phyloP scores from a whole-genome alignment of 2,113 vertebrate genomes.

The Suncus etruscus region DNA sequence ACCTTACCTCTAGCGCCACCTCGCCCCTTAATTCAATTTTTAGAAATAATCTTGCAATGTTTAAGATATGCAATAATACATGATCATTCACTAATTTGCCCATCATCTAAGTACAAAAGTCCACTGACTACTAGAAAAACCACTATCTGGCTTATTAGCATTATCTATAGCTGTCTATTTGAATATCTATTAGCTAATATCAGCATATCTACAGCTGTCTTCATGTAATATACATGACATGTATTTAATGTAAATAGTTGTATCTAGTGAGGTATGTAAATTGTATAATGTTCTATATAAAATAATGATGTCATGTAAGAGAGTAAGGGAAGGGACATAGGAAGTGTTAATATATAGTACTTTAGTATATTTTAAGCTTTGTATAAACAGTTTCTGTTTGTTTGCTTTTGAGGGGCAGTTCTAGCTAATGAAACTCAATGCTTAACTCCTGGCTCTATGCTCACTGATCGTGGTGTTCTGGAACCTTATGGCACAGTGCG shows the following conservation, averaged over 20 bases:
- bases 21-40: background rate
- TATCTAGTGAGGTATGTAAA: background rate
- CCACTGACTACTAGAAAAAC: background rate
- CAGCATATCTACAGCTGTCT: background rate
- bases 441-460: no score
- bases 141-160: background rate
- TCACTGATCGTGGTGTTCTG: no score
- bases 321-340: background rate
- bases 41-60: background rate
- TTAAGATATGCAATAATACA: conserved; percentile 7
- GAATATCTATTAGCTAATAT: background rate
- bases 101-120: background rate
- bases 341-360: background rate
- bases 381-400: background rate
- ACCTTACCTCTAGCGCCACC: no score
- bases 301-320: background rate
- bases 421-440: no score
- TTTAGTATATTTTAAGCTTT: conserved; percentile 20
- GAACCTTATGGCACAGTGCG: no score
- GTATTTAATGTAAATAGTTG: background rate
- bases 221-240: background rate
- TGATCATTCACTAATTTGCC: background rate
- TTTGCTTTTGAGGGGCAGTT: no score
- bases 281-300: background rate
- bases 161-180: no score